phyloP scores from a whole-genome alignment of 2,888 invertebrate species.

The Hypolimnas misippus region DNA sequence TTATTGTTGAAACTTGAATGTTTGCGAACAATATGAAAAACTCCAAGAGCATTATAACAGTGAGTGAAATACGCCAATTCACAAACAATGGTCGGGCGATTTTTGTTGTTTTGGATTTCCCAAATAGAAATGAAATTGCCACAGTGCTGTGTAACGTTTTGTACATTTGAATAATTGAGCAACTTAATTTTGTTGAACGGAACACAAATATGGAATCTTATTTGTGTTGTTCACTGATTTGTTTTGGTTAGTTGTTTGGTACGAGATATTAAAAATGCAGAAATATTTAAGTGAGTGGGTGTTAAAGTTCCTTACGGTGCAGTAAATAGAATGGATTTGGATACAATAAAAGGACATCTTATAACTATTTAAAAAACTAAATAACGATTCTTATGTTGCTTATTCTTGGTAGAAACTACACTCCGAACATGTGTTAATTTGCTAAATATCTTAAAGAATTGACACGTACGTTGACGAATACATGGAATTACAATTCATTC shows the following conservation, averaged over 20 bases:
- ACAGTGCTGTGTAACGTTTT: constrained; percentile 6
- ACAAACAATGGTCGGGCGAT: constrained; percentile 37
- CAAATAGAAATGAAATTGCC: constrained; percentile 31
- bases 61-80: constrained; percentile 38
- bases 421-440: no score
- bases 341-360: no score
- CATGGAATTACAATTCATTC: no score
- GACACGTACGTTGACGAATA: no score
- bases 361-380: no score
- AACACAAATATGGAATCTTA: background rate
- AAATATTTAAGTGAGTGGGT: no score
- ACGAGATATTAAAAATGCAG: no score
- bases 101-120: constrained; percentile 36
- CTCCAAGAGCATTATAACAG: constrained; percentile 35
- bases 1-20: constrained; percentile 39
- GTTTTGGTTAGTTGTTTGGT: background rate
- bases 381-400: no score
- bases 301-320: no score
- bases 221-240: background rate
- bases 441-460: no score
- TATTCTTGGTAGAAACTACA: no score
- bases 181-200: constrained; percentile 1
- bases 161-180: constrained; percentile 7
- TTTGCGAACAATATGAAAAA: constrained; percentile 38
- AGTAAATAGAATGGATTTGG: no score